phyloP scores from a whole-genome alignment of 2,888 invertebrate genomes.

The Shargacucullia verbasci region DNA sequence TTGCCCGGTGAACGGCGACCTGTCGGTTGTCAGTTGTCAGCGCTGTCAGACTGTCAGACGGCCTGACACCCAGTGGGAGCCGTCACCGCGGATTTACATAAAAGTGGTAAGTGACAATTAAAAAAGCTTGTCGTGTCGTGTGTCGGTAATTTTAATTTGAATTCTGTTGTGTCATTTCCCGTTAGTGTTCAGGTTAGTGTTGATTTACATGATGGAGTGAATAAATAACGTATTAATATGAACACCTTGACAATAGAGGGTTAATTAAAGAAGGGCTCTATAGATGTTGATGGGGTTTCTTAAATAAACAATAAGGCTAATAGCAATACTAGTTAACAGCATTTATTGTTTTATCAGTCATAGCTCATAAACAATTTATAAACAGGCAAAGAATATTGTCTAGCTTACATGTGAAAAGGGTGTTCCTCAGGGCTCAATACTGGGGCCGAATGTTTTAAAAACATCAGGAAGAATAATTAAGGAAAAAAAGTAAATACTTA shows the following conservation, averaged over 20 bases:
- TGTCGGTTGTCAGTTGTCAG: conserved; percentile 82
- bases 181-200: conserved; percentile 29
- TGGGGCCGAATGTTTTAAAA: too few species aligned
- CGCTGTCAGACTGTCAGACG: conserved; percentile 72
- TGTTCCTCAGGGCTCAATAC: too few species aligned
- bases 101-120: conserved; percentile 81
- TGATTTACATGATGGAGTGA: conserved; percentile 25
- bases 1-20: conserved; percentile 76
- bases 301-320: too few species aligned
- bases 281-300: too few species aligned
- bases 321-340: too few species aligned
- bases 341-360: too few species aligned
- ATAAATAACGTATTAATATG: conserved; percentile 10
- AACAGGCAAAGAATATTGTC: too few species aligned
- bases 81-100: conserved; percentile 82
- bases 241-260: background rate
- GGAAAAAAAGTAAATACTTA: too few species aligned
- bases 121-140: conserved; percentile 71
- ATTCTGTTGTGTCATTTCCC: conserved; percentile 58
- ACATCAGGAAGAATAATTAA: too few species aligned
- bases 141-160: conserved; percentile 57
- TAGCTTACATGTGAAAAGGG: too few species aligned
- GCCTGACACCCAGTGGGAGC: conserved; percentile 72
- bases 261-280: too few species aligned
- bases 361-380: too few species aligned